Evolutionary conservation across 2,113 vertebrate genomes (phyloP), one percentile per base, ranked within the genome.

Genomic region (Cyanoramphus novaezelandiae): DNA sequence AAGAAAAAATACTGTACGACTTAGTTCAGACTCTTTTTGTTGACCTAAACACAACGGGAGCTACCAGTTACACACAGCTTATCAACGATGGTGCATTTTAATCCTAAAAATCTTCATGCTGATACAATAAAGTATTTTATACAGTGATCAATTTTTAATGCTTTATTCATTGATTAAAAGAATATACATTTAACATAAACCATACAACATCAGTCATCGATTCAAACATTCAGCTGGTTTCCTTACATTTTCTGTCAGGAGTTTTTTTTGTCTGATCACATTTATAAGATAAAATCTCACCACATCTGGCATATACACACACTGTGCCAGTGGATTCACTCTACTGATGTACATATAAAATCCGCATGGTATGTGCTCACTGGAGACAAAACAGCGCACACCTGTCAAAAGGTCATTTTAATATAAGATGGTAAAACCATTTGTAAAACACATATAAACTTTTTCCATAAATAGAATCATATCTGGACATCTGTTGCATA

Each of bases 81-180:
- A 94, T 47, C 79, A 91, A 93, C 2, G 68, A 94, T 76, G 96
- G 47, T 97, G 89, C 90, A 10, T 55, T 96, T 96, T 91, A 95
- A 94, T 67, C 86, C 88, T 94, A 96, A 94, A 94, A 93, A 27
- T 97, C 89, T 86, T 92, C 96, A 97, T 97, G 96, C 97, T 97
- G 89, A 95, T 96, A 97, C 97, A 97, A 98, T 97, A 97, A 98
- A 98, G 63, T 97, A 97, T 97, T 97, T 98, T 97, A 95, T 97
- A 97, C 97, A 98, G 94, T n/a, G 9, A 96, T 96, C 90, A 96
- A 96, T 97, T 99, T 98, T 99, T 98, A 98, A 99, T 98, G 98
- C 98, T 99, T 99, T 99, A 99, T 99, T 99, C 98, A 98, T 99
- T 97, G 98, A 99, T 99, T 99, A 99, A 99, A 99, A 99, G 98